Evolutionary conservation across 2,113 vertebrate genomes (phyloP), one percentile per base, ranked within the genome.

Genomic region (Hippocampus mohnikei): DNA sequence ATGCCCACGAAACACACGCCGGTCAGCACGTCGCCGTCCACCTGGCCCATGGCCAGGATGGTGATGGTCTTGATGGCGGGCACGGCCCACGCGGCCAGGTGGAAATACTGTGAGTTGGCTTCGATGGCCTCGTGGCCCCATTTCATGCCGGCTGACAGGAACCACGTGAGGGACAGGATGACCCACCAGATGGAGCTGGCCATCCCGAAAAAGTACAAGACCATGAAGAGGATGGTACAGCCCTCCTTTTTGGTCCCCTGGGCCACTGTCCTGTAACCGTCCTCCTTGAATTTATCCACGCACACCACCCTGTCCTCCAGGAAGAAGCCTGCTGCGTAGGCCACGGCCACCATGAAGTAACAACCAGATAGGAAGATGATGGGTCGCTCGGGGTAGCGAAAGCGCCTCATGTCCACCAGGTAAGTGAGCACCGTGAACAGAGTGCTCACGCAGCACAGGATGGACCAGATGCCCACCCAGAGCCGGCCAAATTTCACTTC

Each of bases 121-220:
- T 99, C 97, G 0, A 99, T 98, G 60, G 97, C 97, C 70, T 99
- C 97, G 0, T 99, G 97, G 64, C 97, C 97, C 97, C 97, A 99
- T 84, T 99, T 99, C 96, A 98, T 98, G 46, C 97, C 97, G 0
- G 97, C 97, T 0, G 96, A 95, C 73, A 99, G 94, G 88, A 99
- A 99, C 97, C 97, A 98, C 1, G 97, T 98, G 79, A 99, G 93
- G 44, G 96, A 96, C 63, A 99, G 78, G 68, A 99, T 94, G 78
- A 99, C 97, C 96, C 96, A 99, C 97, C 97, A 99, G 91, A 99
- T 98, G 87, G 96, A 98, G 88, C 96, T 98, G 88, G 97, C 97
- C 97, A 99, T 99, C 40, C 97, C 95, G 0, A 98, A 99, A 77
- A 99, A 99, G 89, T 99, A 99, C 44, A 99, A 91, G 53, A 99